These are phyloP conservation scores for Caranx melampygus DNA, from an alignment of 2,113 vertebrate genomes.

Conservation along the genomic window DNA sequence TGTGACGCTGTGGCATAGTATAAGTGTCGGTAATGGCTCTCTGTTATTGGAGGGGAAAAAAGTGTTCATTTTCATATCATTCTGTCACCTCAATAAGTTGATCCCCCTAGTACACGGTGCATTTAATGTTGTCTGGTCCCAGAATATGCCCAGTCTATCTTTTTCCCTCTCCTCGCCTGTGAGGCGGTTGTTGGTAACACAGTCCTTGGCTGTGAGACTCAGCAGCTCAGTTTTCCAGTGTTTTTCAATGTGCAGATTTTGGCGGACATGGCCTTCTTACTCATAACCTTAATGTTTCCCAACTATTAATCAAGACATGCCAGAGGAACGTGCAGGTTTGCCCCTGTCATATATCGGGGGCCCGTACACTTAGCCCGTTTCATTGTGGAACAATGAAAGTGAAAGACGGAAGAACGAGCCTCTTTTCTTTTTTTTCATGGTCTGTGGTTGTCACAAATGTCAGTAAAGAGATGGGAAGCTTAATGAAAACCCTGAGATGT, in stretches of 20 bases:
- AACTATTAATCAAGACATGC: conserved; percentile 60
- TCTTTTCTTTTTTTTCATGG: conserved; percentile 62
- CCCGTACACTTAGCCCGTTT: conserved; percentile 48
- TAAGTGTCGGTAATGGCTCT: conserved; percentile 58
- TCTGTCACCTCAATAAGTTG: conserved; percentile 51
- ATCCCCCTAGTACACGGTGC: conserved; percentile 31
- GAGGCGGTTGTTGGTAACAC: conserved; percentile 42
- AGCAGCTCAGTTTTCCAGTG: conserved; percentile 32
- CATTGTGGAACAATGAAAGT: conserved; percentile 67
- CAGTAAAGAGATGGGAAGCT: conserved; percentile 67
- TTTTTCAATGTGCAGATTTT: conserved; percentile 42
- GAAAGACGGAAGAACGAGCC: conserved; percentile 39
- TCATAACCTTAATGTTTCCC: conserved; percentile 44
- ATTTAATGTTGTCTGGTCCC: conserved; percentile 47
- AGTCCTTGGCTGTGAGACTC: conserved; percentile 15
- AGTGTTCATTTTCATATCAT: conserved; percentile 57
- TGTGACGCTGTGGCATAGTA: conserved; percentile 49
- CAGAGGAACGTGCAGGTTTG: conserved; percentile 51
- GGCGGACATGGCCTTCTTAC: conserved; percentile 23
- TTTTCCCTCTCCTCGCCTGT: neutral
- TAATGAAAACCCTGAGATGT: conserved; percentile 78
- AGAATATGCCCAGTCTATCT: conserved; percentile 25
- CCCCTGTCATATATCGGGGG: conserved; percentile 47
- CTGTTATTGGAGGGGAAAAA: conserved; percentile 52
- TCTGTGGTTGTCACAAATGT: conserved; percentile 74